Conservation (phyloP, 2,888 invertebrate genomes). For the Seladonia tumulorum region DNA sequence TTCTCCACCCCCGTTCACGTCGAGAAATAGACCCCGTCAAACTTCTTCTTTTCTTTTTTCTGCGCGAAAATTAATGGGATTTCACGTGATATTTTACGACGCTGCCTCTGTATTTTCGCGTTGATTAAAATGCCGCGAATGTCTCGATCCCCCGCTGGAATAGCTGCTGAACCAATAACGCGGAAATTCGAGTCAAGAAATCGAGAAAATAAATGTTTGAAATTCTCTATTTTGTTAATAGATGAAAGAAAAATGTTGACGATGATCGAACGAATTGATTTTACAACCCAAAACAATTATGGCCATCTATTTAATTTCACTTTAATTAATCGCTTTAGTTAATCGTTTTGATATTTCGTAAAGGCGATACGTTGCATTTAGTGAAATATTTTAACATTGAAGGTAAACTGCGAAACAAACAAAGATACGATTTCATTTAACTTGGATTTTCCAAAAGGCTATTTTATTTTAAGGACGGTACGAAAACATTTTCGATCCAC, state of each 20-base stretch:
- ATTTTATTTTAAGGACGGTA: background rate
- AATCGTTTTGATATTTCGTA: background rate
- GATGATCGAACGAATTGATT: background rate
- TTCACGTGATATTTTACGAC: background rate
- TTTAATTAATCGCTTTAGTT: no score
- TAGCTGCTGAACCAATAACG: background rate
- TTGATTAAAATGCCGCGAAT: background rate
- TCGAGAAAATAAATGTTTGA: background rate
- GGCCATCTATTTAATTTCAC: no score
- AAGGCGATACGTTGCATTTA: background rate
- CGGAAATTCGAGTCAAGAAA: background rate
- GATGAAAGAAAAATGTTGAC: background rate
- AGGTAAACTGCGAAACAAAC: background rate
- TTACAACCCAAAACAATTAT: background rate
- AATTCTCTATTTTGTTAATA: background rate
- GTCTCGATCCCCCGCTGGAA: background rate
- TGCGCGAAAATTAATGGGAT: background rate
- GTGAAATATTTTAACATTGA: no score
- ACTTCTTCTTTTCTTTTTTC: background rate
- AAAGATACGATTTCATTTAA: background rate
- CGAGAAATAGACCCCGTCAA: constrained; percentile 1
- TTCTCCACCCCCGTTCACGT: background rate
- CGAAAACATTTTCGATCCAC: background rate
- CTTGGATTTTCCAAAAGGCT: background rate
- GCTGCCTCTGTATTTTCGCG: background rate